Base-by-base conservation (phyloP, 1,140 invertebrate species). In the Drosophila ironensis region DNA sequence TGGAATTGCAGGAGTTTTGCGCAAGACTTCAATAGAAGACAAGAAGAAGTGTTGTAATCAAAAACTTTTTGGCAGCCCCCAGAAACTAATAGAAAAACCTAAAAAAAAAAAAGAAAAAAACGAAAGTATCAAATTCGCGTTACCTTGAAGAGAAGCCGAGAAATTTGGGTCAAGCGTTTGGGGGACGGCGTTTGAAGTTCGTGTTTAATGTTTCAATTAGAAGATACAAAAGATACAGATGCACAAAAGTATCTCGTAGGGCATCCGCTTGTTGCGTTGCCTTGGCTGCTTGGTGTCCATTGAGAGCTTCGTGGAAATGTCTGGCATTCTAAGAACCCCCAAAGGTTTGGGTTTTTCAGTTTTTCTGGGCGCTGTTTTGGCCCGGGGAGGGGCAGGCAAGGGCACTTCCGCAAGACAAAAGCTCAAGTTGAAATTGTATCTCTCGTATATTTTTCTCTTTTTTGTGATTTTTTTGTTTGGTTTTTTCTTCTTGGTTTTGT, bases 81-180 rank as follows among this genome's bases (percentile, higher is more conserved):
- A 53, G 19, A 19, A 28, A 38, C 14, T n/a, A 20, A 20, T 3
- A 37, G 7, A 6, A 19, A 52, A 56, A 52, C 4, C 27, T 44
- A 64, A 56, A 46, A 19, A 59, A 50, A 25, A 45, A 16, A 56
- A 9, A 44, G 52, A 33, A 44, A 47, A 48, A 75, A 82, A 44
- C 52, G 78, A 82, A 82, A 82, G 78, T 82, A 82, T 82, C 78
- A 84, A 71, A 84, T 84, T 82, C 66, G 69, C 69, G 71, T 73
- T 74, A 57, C 78, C 78, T 82, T 82, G 78, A 82, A 78, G 73
- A 61, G 59, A 60, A 57, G 63, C 78, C 57, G 37, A 46, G 22
- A 51, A 82, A 82, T 84, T 82, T 84, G 51, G 78, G 78, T 84
- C 70, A 84, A 84, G 67, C 70, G 52, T 48, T 63, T 51, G 45